Base-by-base conservation (phyloP, 2,797 vertebrate species). In the Clangula hyemalis region DNA sequence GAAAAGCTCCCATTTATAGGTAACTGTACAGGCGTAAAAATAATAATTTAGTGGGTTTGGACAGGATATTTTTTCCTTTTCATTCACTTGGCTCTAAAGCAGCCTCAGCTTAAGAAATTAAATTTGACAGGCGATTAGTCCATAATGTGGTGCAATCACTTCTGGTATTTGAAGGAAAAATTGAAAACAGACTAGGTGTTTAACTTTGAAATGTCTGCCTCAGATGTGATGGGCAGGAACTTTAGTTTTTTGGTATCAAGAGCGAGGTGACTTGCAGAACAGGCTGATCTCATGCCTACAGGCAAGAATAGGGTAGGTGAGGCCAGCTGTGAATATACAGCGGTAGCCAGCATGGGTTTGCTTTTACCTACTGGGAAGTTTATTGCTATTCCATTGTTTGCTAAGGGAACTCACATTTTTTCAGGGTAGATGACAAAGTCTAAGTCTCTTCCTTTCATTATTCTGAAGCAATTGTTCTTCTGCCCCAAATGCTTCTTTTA, bases 111-210 rank as follows among this genome's bases (percentile, higher is more conserved):
- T 96, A 94, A 97, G 96, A 96, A 97, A 97, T 97, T 96, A 92
- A 96, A 95, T 97, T 97, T 97, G 97, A 96, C 96, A 97, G 91
- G 93, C 4, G 38, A 96, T 97, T 97, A 96, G 95, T 86, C 91
- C 79, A 93, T 97, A 97, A 97, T 94, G 94, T 62, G 73, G 75
- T 91, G 49, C 90, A 96, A 95, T 96, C 94, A 85, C 90, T 96
- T 83, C 84, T 84, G 84, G 90, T 96, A 93, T 96, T 96, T 97
- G 89, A 96, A 95, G 74, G 89, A 86, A 96, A 95, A 97, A 95
- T 93, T 87, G 87, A 87, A 96, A 96, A 91, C 85, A 95, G 95
- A 77, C 77, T 87, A 85, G 70, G 82, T 95, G 69, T 85, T 96
- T 94, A 93, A 95, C 71, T 95, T 93, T 8, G n/a, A 90, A 93